Evolutionary conservation across 2,797 vertebrate genomes (phyloP).

Genomic region (Apodemus agrarius): DNA sequence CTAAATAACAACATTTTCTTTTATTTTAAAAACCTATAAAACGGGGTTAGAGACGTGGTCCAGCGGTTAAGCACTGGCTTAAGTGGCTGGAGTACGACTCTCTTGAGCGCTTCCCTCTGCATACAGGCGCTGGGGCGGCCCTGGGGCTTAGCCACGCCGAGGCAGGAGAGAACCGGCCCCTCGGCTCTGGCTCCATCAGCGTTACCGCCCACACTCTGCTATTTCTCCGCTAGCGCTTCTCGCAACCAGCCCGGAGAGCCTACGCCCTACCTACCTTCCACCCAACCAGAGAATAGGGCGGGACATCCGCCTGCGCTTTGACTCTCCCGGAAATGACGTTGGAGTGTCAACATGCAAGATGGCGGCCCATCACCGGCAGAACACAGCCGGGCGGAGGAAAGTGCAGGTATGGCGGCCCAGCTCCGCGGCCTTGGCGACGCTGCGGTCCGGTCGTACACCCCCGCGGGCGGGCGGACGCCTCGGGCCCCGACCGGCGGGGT

Average conservation of each 20-base stretch:
- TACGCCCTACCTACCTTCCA: accelerated
- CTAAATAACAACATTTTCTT: background rate
- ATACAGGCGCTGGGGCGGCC: background rate
- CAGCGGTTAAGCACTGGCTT: background rate
- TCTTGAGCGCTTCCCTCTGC: background rate
- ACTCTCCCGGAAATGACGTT: constrained; percentile 90
- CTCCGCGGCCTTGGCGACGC: background rate
- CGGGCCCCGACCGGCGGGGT: background rate
- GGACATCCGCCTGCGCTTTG: constrained; percentile 68
- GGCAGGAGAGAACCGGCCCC: too few species aligned
- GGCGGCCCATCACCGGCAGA: constrained; percentile 99
- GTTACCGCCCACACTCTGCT: background rate
- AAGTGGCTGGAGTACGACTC: background rate
- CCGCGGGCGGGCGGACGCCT: background rate
- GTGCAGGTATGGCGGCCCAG: constrained; percentile 92
- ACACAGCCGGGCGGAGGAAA: constrained; percentile 99
- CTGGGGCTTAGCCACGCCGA: too few species aligned
- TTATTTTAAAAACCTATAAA: background rate
- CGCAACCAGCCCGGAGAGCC: accelerated
- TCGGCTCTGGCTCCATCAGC: background rate
- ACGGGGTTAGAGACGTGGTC: background rate
- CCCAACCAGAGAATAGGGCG: background rate
- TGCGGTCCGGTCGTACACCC: background rate
- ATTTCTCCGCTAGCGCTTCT: background rate
- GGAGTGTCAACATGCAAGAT: constrained; percentile 99